Conservation (phyloP, 2,888 invertebrate genomes). For the Xylophagus ater region DNA sequence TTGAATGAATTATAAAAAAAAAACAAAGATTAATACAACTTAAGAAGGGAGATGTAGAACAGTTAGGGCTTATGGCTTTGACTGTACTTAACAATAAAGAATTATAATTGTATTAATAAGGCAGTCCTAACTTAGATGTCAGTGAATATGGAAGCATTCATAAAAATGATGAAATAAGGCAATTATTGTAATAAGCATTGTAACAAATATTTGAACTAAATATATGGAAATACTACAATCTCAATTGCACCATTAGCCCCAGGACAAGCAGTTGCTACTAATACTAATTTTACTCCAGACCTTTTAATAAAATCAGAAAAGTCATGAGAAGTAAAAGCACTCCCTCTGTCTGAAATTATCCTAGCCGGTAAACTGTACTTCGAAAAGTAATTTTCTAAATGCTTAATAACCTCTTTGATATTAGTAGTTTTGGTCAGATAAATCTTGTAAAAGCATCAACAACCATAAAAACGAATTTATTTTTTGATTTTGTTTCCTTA, state of each 20-base stretch:
- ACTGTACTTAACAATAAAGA: too few relatives aligned
- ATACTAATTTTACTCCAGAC: constrained; percentile 18
- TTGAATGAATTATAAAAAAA: too few relatives aligned
- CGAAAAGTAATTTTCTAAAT: not conserved
- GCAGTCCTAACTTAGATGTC: too few relatives aligned
- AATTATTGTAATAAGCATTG: too few relatives aligned
- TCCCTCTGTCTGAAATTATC: not conserved
- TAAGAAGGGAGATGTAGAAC: too few relatives aligned
- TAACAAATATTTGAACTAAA: too few relatives aligned
- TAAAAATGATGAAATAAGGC: too few relatives aligned
- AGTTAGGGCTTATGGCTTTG: too few relatives aligned
- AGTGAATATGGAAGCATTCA: too few relatives aligned
- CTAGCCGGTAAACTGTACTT: not conserved
- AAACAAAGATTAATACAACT: too few relatives aligned
- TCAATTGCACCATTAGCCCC: constrained; percentile 23
- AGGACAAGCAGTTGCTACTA: constrained; percentile 21
- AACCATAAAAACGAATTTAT: not conserved
- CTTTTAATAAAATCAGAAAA: constrained; percentile 17
- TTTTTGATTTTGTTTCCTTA: constrained; percentile 8
- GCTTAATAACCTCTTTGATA: constrained; percentile 14
- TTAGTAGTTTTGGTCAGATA: not conserved
- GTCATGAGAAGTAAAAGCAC: not conserved
- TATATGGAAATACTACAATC: too few relatives aligned
- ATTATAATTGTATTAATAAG: too few relatives aligned
- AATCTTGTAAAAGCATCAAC: not conserved